Evolutionary conservation across 2,797 vertebrate genomes (phyloP).

Genomic region (Cryptoblepharus egeriae): DNA sequence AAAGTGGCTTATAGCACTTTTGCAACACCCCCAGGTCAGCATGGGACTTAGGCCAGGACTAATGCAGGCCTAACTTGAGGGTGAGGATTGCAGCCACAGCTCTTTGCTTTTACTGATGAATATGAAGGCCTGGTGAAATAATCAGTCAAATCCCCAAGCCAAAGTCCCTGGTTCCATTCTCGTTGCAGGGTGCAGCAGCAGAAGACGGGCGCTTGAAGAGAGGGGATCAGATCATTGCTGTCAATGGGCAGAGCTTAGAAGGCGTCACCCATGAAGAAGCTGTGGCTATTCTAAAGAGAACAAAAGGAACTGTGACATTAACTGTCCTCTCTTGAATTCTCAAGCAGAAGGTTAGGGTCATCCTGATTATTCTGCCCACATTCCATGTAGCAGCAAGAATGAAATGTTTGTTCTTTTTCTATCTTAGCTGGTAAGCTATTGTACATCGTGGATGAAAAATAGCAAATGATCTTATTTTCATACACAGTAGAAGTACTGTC

Average conservation of each 20-base stretch:
- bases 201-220: constrained; percentile 96
- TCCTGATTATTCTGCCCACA: not conserved
- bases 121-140: not conserved
- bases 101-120: not conserved
- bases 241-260: constrained; percentile 93
- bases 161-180: constrained; percentile 25
- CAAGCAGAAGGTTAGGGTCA: constrained; percentile 1
- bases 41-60: no score
- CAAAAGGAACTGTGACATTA: constrained; percentile 93
- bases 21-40: no score
- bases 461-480: constrained; percentile 47
- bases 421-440: constrained; percentile 2
- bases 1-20: no score
- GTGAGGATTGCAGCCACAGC: no score
- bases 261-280: constrained; percentile 97
- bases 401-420: constrained; percentile 22
- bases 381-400: constrained; percentile 26
- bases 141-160: not conserved
- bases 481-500: constrained; percentile 45
- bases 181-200: constrained; percentile 90
- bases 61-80: no score
- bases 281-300: constrained; percentile 93
- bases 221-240: constrained; percentile 97
- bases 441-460: constrained; percentile 27
- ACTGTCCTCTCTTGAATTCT: constrained; percentile 88